A percentile compares a stretch with the other conserved stretches of the same genome.
phyloP scores from a whole-genome alignment of 2,888 invertebrate species.

The Adelphocoris suturalis region DNA sequence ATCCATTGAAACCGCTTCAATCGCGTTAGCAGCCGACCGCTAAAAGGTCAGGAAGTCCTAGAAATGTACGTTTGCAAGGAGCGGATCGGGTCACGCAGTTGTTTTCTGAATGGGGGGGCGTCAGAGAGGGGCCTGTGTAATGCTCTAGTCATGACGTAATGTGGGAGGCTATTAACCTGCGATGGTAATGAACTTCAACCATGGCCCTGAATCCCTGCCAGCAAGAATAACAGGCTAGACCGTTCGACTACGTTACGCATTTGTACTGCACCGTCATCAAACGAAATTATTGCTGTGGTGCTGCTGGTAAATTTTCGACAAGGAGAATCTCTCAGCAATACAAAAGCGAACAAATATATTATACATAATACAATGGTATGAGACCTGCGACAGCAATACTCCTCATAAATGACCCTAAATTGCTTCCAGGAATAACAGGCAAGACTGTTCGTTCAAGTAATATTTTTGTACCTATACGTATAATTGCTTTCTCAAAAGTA shows the following conservation, averaged over 20 bases:
- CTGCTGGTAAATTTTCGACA: too few species aligned
- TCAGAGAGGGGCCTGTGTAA: conserved; percentile 23
- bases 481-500: too few species aligned
- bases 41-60: conserved; percentile 42
- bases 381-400: too few species aligned
- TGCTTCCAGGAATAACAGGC: too few species aligned
- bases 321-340: too few species aligned
- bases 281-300: too few species aligned
- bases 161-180: conserved; percentile 28
- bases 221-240: not conserved
- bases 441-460: too few species aligned
- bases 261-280: too few species aligned
- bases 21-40: not conserved
- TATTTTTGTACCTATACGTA: too few species aligned
- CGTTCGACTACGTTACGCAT: not conserved
- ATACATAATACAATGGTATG: too few species aligned
- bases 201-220: conserved; percentile 9
- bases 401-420: too few species aligned
- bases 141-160: conserved; percentile 30
- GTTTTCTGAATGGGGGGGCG: conserved; percentile 34
- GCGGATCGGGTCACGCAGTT: conserved; percentile 7
- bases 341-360: too few species aligned
- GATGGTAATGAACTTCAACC: conserved; percentile 15
- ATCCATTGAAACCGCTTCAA: conserved; percentile 12
- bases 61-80: conserved; percentile 34